Evolutionary conservation across 1,140 invertebrate genomes (phyloP), one percentile per base, ranked within the genome.

Genomic region (Ceratina calcarata): DNA sequence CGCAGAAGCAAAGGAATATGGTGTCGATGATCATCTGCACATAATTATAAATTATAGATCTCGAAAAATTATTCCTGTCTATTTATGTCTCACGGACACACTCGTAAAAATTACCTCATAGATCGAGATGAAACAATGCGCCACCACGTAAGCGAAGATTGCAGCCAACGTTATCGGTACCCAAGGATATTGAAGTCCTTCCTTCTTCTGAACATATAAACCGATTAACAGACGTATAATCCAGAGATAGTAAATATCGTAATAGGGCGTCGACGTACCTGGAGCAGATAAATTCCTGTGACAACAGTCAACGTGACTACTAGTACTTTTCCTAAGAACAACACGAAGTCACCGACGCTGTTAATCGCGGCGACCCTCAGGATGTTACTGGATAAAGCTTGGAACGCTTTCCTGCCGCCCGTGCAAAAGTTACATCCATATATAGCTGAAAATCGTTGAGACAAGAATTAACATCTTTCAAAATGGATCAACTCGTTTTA

Each of bases 1-100:
- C 96, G 92, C 97, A 96, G 93, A 98, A 97, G 88, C 97, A 97
- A 18, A 98, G 89, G 87, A 97, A 96, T 84, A 97, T 95, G 16
- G 96, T 96, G 86, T 97, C 96, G 61, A 97, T 96, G 0, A 96
- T 94, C 96, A 97, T 97, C 96, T 97, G 89, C 16, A 93, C 61
- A 79, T 12, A n/a, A 22, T 78, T 71, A 86, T 73, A 49, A 76
- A 67, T 51, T 16, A 45, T 12, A 4, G 2, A 32, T 32, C 27
- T 58, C 7, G 45, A 37, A 32, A 32, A 32, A 32, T 58, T 37
- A n/a, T 7, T 71, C 22, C 64, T 45, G 57, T 32, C 2, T 32
- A 32, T 32, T 32, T 8, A 45, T 45, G 8, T 45, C 8, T 10
- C 37, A 10, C 10, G 37, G 37, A 45, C n/a, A 72, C 12, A 7